These are phyloP conservation scores for Mystacornis crossleyi DNA, from an alignment of 2,113 vertebrate species.

Conservation along the genomic window DNA sequence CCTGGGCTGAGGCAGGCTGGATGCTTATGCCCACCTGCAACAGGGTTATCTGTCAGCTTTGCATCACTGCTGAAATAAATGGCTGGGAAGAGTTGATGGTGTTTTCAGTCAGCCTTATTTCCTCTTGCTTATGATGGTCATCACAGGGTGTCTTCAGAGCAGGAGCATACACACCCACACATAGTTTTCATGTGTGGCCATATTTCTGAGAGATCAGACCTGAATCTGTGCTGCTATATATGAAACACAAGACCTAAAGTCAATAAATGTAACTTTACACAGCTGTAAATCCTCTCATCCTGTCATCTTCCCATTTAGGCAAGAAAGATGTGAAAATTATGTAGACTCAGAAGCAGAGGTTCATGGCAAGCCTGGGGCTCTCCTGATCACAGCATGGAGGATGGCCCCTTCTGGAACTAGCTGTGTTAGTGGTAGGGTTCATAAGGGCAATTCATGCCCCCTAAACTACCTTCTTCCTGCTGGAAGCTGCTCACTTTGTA, in stretches of 20 bases:
- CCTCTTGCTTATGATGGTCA: not conserved
- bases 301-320: not conserved
- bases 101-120: not conserved
- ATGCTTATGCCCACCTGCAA: not conserved
- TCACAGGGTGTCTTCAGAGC: not conserved
- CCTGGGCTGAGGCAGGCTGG: not conserved
- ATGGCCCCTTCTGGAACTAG: not conserved
- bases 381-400: rapidly evolving
- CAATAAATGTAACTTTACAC: not conserved
- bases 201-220: not conserved
- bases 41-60: not conserved
- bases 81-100: not conserved
- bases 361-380: not conserved
- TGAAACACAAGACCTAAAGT: not conserved
- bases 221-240: not conserved
- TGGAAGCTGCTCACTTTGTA: not conserved
- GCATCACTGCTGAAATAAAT: not conserved
- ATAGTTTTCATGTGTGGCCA: not conserved
- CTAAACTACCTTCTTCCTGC: not conserved
- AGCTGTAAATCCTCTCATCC: not conserved
- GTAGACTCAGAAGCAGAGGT: not conserved
- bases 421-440: not conserved
- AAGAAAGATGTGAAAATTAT: not conserved
- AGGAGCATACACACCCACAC: not conserved
- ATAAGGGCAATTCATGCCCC: not conserved